Conservation (phyloP, 35 echinoderm and acorn worm genomes). For the Amphiura filiformis region DNA sequence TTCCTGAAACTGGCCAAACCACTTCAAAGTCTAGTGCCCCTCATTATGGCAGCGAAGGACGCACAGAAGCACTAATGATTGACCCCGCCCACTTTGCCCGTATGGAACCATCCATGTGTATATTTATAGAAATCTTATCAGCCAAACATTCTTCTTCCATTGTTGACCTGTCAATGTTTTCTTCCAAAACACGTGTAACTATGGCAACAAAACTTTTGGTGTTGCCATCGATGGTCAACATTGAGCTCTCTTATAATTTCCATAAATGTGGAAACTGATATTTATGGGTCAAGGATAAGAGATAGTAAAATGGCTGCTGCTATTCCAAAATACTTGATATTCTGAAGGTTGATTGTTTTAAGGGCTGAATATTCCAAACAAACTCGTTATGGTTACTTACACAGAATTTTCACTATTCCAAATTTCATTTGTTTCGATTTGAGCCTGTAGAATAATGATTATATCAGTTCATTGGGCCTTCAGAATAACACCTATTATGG, state of each 20-base stretch:
- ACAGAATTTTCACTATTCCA: no score
- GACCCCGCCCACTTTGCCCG: background rate
- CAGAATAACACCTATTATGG: no score
- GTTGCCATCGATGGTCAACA: no score
- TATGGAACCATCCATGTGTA: background rate
- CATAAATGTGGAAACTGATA: background rate
- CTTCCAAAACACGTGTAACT: background rate
- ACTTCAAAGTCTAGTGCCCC: constrained; percentile 66
- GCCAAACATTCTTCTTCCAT: background rate
- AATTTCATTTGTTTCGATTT: no score
- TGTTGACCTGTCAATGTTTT: background rate
- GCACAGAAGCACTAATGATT: constrained; percentile 50
- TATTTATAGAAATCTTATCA: background rate
- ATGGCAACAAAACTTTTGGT: background rate
- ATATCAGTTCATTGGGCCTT: no score
- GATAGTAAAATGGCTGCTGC: no score
- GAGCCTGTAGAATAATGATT: no score
- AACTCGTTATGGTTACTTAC: no score
- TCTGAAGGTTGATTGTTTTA: no score
- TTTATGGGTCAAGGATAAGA: no score
- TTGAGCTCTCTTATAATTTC: background rate
- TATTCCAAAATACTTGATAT: no score
- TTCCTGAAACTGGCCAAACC: constrained; percentile 95
- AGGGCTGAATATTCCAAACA: no score
- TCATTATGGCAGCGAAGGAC: constrained; percentile 92